Evolutionary conservation across 2,113 vertebrate genomes (phyloP).

Genomic region (Eira barbara): DNA sequence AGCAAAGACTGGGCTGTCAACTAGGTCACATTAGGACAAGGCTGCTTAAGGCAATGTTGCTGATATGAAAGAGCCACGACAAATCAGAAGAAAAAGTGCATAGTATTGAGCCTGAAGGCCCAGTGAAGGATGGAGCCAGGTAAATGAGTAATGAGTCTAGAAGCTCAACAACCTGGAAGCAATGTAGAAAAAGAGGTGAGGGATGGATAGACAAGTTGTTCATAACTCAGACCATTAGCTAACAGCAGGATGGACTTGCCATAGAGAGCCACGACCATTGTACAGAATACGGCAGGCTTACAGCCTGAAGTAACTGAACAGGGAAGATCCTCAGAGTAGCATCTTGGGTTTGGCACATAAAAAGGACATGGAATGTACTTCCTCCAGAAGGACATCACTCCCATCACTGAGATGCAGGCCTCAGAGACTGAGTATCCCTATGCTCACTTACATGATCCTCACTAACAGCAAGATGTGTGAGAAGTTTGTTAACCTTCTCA

Average conservation of each 20-base stretch:
- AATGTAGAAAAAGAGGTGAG: not conserved
- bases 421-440: accelerated
- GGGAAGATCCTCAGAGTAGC: not conserved
- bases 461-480: not conserved
- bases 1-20: not conserved
- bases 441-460: not conserved
- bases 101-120: not conserved
- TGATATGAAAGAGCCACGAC: not conserved
- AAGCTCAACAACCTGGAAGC: not conserved
- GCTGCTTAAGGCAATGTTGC: not conserved
- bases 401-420: not conserved
- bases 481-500: too few relatives aligned
- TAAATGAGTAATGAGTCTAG: not conserved
- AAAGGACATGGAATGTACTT: not conserved
- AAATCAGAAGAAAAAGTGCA: not conserved
- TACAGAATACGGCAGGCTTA: not conserved
- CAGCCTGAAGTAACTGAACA: not conserved
- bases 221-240: not conserved
- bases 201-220: too few relatives aligned
- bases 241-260: too few relatives aligned
- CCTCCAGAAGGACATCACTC: not conserved
- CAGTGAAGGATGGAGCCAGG: not conserved
- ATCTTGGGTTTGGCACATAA: not conserved
- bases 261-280: accelerated
- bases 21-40: not conserved